phyloP scores from a whole-genome alignment of 2,797 vertebrate species.

The Poliocrania exsul region DNA sequence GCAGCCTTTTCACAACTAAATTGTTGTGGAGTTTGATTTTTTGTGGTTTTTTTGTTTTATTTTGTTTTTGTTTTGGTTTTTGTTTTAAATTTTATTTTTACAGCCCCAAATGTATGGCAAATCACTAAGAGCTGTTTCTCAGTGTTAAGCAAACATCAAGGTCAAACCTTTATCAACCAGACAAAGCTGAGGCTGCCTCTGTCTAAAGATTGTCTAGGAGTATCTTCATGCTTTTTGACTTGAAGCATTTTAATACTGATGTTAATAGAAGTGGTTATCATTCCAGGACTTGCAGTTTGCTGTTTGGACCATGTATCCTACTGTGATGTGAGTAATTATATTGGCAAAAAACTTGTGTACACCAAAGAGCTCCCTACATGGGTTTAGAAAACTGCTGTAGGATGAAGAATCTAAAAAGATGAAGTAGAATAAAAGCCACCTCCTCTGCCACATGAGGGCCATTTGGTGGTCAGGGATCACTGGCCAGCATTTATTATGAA shows the following conservation, averaged over 20 bases:
- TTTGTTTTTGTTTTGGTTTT: no score
- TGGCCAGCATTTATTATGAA: not conserved
- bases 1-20: not conserved
- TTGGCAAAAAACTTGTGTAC: not conserved
- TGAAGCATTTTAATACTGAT: not conserved
- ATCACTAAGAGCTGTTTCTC: not conserved
- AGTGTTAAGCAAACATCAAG: accelerated
- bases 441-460: not conserved
- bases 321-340: not conserved
- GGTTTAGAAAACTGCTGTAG: not conserved
- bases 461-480: not conserved
- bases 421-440: not conserved
- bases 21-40: not conserved
- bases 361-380: not conserved
- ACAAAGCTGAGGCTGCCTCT: not conserved
- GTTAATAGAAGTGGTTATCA: not conserved
- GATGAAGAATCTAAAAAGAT: not conserved
- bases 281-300: not conserved
- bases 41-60: no score
- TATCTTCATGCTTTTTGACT: not conserved
- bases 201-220: not conserved
- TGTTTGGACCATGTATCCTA: not conserved
- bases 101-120: accelerated
- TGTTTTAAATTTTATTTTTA: not conserved
- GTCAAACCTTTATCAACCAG: not conserved